These are phyloP conservation scores for Eurystomus glaucurus DNA, from an alignment of 2,797 vertebrate genomes.

Conservation along the genomic window DNA sequence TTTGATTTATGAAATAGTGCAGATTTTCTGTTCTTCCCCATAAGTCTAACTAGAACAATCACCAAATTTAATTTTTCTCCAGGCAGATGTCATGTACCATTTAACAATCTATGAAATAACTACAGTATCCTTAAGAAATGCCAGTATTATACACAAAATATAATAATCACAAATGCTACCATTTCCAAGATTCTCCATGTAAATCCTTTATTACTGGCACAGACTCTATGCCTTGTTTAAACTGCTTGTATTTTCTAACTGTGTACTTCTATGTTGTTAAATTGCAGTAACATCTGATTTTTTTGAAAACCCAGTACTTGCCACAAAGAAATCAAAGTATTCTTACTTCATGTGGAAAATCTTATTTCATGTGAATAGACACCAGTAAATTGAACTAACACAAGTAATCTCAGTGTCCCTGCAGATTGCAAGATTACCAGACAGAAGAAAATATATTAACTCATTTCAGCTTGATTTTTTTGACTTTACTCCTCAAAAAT, in stretches of 20 bases:
- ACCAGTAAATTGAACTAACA: neutral
- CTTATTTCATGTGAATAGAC: neutral
- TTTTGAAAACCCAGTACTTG: neutral
- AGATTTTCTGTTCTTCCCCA: neutral
- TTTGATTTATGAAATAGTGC: neutral
- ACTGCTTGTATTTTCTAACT: neutral
- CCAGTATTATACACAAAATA: neutral
- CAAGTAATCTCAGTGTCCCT: neutral
- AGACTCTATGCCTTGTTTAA: neutral
- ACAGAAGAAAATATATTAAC: neutral
- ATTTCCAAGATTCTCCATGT: neutral
- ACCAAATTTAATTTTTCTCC: neutral
- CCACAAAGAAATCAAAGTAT: neutral
- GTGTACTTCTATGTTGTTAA: neutral
- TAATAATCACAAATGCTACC: neutral
- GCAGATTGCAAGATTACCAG: neutral
- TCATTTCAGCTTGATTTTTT: neutral
- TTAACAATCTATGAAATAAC: neutral
- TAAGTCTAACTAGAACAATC: neutral
- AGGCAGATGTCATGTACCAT: neutral
- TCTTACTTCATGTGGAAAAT: slow-evolving; percentile 1
- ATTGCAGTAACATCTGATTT: rapidly evolving
- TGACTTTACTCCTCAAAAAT: neutral
- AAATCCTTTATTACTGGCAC: neutral
- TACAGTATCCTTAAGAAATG: neutral